Conservation (phyloP, 2,888 invertebrate species). For the Hyposoter dolosus region DNA sequence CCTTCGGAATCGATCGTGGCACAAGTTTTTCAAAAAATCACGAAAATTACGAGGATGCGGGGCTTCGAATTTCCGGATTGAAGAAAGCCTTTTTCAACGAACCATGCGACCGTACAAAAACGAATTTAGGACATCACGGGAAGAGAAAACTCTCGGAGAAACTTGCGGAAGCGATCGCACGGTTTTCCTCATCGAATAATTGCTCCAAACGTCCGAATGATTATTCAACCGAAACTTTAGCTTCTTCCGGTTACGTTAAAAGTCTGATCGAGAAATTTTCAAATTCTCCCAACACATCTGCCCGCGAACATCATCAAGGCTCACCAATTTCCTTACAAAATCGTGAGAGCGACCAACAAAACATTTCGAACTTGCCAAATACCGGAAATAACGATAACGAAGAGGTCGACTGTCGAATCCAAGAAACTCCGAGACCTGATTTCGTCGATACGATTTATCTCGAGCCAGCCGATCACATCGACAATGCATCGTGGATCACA, state of each 20-base stretch:
- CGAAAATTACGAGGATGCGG: background rate
- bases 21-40: background rate
- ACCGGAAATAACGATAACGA: background rate
- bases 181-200: conserved; percentile 21
- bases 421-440: conserved; percentile 34
- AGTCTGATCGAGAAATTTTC: conserved; percentile 57
- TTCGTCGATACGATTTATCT: conserved; percentile 51
- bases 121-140: background rate
- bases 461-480: conserved; percentile 5
- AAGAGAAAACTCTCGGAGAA: conserved; percentile 43
- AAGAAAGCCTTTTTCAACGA: conserved; percentile 37
- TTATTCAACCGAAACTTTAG: background rate
- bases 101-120: background rate
- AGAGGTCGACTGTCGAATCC: conserved; percentile 38
- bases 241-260: conserved; percentile 53
- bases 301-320: background rate
- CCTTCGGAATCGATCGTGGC: background rate
- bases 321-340: background rate
- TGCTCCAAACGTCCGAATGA: conserved; percentile 6
- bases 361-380: background rate
- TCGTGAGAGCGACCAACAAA: background rate
- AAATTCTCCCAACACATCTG: background rate
- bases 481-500: background rate
- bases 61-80: conserved; percentile 20
- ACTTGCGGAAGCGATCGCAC: conserved; percentile 48